phyloP scores from a whole-genome alignment of 2,113 vertebrate species.

The Coturnix japonica region DNA sequence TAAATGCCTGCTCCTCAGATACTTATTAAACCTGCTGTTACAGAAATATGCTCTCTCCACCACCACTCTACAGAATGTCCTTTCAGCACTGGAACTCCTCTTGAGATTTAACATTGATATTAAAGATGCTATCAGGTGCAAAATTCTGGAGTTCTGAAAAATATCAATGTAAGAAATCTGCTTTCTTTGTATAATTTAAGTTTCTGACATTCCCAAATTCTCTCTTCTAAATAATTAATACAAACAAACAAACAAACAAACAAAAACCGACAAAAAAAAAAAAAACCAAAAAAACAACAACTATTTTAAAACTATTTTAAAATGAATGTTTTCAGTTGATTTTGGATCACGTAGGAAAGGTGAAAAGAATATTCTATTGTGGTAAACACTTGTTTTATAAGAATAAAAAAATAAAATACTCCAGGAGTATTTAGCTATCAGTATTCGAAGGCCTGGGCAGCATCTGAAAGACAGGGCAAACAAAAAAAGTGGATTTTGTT shows the following conservation, averaged over 20 bases:
- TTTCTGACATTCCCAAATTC: background rate
- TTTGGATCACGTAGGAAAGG: background rate
- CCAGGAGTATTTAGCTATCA: slow-evolving; percentile 53
- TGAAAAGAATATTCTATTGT: slow-evolving; percentile 13
- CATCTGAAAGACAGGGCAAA: slow-evolving; percentile 58
- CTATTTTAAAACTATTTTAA: background rate
- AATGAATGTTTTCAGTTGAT: background rate
- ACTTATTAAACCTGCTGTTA: background rate
- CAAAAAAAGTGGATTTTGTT: slow-evolving; percentile 70
- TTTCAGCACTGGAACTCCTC: background rate
- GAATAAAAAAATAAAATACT: slow-evolving; percentile 66
- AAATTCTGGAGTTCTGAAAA: background rate
- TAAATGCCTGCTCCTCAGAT: background rate
- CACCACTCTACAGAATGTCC: background rate
- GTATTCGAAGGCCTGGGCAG: slow-evolving; percentile 62
- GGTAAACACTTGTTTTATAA: slow-evolving; percentile 45
- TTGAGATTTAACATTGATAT: background rate
- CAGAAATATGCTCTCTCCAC: background rate
- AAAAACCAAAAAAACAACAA: background rate
- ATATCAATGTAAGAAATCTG: background rate
- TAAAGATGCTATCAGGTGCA: background rate
- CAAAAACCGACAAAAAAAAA: too few relatives aligned
- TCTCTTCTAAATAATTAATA: background rate
- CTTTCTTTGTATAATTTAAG: background rate
- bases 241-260: too few relatives aligned